Base-by-base conservation (phyloP, 2,797 vertebrate species). In the Mus spretus region DNA sequence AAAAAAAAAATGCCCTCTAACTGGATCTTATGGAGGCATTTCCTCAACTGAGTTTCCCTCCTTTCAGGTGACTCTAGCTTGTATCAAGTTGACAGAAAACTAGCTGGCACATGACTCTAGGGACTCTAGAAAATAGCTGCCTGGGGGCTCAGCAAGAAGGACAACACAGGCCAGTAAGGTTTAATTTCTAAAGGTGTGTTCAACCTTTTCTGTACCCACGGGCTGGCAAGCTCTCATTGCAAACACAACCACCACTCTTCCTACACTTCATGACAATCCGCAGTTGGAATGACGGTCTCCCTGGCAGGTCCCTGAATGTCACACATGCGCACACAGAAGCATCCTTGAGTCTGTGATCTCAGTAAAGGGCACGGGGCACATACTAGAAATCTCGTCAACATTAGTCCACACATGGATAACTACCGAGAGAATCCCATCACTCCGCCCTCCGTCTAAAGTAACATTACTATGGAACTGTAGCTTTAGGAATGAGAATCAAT, bases 201-300 rank as follows among this genome's bases (percentile, higher is more conserved):
- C 91, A 59, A 96, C 75, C 84, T 96, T 84, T 37, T 24, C 50
- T 94, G 53, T 81, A 72, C 70, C 88, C 70, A n/a, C 20, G 34
- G 55, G 28, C 77, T 79, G 72, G 72, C 0, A 0, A 81, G 1
- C 34, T 55, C 34, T 12, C 6, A 24, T 88, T 88, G 61, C 87
- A 90, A 67, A 95, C 2, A 92, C 88, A 85, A 57, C 34, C 79
- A n/a, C 6, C 2, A 0, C 34, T 34, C 34, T 61, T 81, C 72
- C 14, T 77, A 28, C 37, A 50, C 87, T 57, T 67, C 59, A 14
- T 50, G 31, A n/a, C 90, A 89, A 74, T 37, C 90, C 28, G 0
- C 31, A n/a, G 70, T 77, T 84, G 50, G 91, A 37, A 11, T 63
- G 61, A 67, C 67, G 59, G 28, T 11, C 84, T 80, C n/a, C 53